Base-by-base conservation (phyloP, 2,797 vertebrate genomes). In the Molothrus aeneus region DNA sequence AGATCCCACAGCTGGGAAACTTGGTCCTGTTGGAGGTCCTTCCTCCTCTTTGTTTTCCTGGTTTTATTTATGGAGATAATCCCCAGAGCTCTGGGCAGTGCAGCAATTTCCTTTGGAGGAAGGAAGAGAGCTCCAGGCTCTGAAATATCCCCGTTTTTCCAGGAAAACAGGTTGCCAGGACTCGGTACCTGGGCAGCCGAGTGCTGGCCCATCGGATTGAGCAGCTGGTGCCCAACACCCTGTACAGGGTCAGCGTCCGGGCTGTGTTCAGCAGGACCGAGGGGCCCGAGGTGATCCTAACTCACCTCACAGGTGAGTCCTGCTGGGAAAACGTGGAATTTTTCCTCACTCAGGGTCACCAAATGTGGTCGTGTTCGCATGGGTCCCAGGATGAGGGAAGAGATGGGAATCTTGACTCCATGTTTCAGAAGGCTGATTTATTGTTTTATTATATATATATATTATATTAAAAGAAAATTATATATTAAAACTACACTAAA, bases 251-350 rank as follows among this genome's bases (percentile, higher is more conserved):
- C 86, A 95, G 98, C 20, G 97, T 99, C 92, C 88, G 93, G 38
- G 98, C 98, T 1, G 92, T 99, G 26, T 99, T 98, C 71, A 97
- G 97, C 78, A 98, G 98, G 93, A 97, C 97, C 0, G 98, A 99
- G 87, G 99, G 99, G n/a, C 98, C 98, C 2, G 98, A 98, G 83
- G 98, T 98, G 82, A 98, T 97, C 38, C 98, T 99, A 61, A 98
- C 98, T 45, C 99, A 99, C 86, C 94, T 69, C 86, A 99, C 99
- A 96, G 98, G 99, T 99, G 97, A 50, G 48, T 85, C 54, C 70
- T n/a, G 43, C 32, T 26, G 25, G 47, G 17, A 48, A 15, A 86
- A 9, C 16, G 48, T 6, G 48, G 48, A 26, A 50, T 50, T 50
- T 5, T 50, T 50, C 48, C 16, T 50, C 48, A 26, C 14, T 50